Conservation (phyloP, 2,797 vertebrate genomes). For the Sparus aurata region DNA sequence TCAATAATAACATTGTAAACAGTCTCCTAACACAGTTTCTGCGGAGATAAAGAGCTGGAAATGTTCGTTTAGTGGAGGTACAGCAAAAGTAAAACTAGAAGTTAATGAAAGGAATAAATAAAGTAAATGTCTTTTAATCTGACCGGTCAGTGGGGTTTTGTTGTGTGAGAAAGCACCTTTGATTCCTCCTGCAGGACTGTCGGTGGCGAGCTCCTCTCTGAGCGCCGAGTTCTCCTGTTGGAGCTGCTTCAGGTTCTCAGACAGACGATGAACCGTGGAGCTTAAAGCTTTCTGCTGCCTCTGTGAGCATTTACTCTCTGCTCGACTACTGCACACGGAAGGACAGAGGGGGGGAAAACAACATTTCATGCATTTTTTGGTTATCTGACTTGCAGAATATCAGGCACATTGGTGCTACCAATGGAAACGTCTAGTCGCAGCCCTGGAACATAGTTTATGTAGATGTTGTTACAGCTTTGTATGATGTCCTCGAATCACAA, state of each 20-base stretch:
- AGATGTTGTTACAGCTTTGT: not conserved
- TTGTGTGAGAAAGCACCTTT: slow-evolving; percentile 73
- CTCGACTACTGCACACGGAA: slow-evolving; percentile 69
- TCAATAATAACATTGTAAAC: too few species aligned
- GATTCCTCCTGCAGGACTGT: slow-evolving; percentile 74
- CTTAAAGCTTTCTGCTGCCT: slow-evolving; percentile 87
- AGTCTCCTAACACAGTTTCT: too few species aligned
- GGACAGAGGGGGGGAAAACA: not conserved
- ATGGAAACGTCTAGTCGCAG: too few species aligned
- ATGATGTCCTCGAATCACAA: not conserved
- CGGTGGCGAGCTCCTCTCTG: slow-evolving; percentile 88
- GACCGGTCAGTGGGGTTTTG: not conserved
- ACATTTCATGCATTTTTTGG: too few species aligned
- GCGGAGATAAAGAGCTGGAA: too few species aligned
- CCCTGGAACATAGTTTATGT: not conserved
- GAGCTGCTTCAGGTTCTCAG: slow-evolving; percentile 88
- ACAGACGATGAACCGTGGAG: slow-evolving; percentile 87
- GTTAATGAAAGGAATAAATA: too few species aligned
- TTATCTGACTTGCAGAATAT: too few species aligned
- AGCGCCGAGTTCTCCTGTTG: slow-evolving; percentile 89
- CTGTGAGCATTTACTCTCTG: slow-evolving; percentile 86
- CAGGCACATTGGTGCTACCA: too few species aligned
- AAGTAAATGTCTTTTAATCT: too few species aligned
- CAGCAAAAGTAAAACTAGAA: too few species aligned
- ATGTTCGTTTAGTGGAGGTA: too few species aligned